These are phyloP conservation scores for Pteropus alecto DNA, from an alignment of 2,113 vertebrate genomes.

Conservation along the genomic window DNA sequence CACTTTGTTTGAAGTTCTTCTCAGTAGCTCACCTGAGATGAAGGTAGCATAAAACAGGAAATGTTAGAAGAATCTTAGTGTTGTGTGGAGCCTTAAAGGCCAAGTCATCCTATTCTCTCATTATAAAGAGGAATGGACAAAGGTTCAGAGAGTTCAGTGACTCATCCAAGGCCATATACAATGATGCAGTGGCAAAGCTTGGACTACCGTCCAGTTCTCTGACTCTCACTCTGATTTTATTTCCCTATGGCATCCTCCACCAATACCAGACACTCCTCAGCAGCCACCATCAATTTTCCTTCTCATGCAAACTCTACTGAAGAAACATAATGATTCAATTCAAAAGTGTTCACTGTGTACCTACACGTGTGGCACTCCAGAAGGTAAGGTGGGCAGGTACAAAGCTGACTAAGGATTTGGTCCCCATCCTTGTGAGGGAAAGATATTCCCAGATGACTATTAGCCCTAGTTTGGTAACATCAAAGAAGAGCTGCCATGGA, in stretches of 20 bases:
- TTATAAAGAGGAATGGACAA: not conserved
- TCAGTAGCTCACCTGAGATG: not conserved
- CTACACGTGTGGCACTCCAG: not conserved
- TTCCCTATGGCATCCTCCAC: not conserved
- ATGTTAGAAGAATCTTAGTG: not conserved
- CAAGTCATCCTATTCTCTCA: not conserved
- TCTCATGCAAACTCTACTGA: not conserved
- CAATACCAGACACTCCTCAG: not conserved
- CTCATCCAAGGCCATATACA: not conserved
- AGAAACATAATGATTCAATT: not conserved
- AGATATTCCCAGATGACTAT: not conserved
- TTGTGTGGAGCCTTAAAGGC: not conserved
- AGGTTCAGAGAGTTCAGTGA: not conserved
- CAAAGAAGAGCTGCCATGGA: not conserved
- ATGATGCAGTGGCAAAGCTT: not conserved
- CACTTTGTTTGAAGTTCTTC: not conserved
- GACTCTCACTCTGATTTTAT: not conserved
- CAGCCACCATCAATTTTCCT: not conserved
- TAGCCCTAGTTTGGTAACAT: not conserved
- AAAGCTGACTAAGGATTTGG: not conserved
- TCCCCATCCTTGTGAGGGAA: not conserved
- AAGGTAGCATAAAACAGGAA: not conserved
- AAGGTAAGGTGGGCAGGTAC: not conserved
- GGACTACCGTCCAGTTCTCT: not conserved
- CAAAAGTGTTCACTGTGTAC: not conserved